phyloP scores from a whole-genome alignment of 1,140 invertebrate species.

The Drosophila paulistorum region DNA sequence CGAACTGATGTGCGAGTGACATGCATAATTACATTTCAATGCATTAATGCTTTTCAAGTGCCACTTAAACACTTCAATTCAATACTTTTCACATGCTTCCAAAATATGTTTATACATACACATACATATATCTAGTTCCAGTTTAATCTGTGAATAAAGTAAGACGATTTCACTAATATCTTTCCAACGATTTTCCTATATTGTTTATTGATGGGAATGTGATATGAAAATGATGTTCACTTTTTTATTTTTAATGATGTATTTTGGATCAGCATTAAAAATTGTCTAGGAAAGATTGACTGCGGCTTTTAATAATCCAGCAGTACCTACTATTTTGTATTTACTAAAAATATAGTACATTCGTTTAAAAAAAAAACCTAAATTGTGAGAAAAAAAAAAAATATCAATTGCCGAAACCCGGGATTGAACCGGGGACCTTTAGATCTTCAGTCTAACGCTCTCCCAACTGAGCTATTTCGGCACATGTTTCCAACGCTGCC shows the following conservation, averaged over 20 bases:
- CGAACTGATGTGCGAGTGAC: conserved; percentile 54
- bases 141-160: neutral
- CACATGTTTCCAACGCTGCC: neutral
- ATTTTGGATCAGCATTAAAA: too few relatives aligned
- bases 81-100: neutral
- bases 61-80: conserved; percentile 21
- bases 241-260: too few relatives aligned
- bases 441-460: conserved; percentile 93
- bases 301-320: too few relatives aligned
- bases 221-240: too few relatives aligned
- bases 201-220: too few relatives aligned
- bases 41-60: conserved; percentile 25
- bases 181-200: too few relatives aligned
- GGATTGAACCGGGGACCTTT: conserved; percentile 91
- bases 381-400: conserved; percentile 2
- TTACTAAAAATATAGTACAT: too few relatives aligned
- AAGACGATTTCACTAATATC: neutral
- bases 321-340: too few relatives aligned
- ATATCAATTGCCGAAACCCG: conserved; percentile 86
- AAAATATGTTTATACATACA: neutral
- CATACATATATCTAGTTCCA: too few relatives aligned
- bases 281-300: too few relatives aligned
- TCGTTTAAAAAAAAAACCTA: neutral
- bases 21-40: conserved; percentile 52
- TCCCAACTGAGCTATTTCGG: conserved; percentile 88